Conservation (phyloP, 2,888 invertebrate species). For the Taenaris catops region DNA sequence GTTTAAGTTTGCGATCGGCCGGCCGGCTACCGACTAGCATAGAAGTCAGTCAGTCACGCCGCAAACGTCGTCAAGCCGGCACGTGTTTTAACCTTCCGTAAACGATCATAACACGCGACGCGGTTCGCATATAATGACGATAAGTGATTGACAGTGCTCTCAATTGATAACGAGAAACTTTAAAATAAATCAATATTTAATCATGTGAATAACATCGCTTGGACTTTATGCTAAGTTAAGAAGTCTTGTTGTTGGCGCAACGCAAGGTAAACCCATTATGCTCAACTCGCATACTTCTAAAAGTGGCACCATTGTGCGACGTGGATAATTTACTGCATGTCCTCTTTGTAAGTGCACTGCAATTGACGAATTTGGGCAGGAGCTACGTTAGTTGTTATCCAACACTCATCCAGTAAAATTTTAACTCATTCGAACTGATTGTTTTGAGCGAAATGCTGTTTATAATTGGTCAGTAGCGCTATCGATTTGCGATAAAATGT, state of each 20-base stretch:
- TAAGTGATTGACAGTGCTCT: constrained; percentile 63
- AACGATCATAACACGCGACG: constrained; percentile 32
- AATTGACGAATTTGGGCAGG: constrained; percentile 21
- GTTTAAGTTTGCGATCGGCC: constrained; percentile 65
- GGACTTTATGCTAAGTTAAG: constrained; percentile 32
- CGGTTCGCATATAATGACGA: constrained; percentile 58
- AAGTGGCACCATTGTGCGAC: constrained; percentile 50
- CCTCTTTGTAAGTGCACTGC: constrained; percentile 20
- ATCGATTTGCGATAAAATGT: constrained; percentile 23
- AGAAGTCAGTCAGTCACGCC: constrained; percentile 46
- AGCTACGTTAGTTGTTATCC: too few species aligned
- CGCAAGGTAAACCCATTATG: constrained; percentile 71
- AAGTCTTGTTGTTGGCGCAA: constrained; percentile 43
- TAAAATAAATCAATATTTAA: constrained; percentile 35
- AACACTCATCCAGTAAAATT: too few species aligned
- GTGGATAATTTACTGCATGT: constrained; percentile 26
- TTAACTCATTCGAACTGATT: too few species aligned
- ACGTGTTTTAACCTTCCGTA: constrained; percentile 38
- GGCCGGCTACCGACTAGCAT: constrained; percentile 41
- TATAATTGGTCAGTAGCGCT: constrained; percentile 21
- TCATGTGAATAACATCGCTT: constrained; percentile 45
- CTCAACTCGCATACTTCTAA: constrained; percentile 58
- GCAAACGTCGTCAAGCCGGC: constrained; percentile 44
- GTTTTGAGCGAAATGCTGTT: constrained; percentile 18
- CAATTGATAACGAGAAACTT: constrained; percentile 50